Evolutionary conservation across 2,797 vertebrate genomes (phyloP), one percentile per base, ranked within the genome.

Genomic region (Protonibea diacanthus): DNA sequence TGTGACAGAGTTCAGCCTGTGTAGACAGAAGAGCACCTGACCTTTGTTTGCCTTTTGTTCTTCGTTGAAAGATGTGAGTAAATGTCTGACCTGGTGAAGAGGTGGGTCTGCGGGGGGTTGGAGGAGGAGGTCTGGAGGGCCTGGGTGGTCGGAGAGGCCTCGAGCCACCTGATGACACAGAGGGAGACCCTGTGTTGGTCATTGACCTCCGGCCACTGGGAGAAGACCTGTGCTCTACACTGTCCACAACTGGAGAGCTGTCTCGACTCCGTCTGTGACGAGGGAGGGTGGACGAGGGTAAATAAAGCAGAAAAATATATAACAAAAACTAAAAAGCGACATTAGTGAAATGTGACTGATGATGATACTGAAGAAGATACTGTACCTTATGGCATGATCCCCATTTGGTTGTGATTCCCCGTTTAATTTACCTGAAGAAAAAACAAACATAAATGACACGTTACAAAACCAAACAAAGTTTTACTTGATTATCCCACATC

Each of bases 91-190:
- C 95, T 93, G 94, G 94, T 66, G 95, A 95, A n/a, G 95, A 93
- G 0, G 92, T 66, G 15, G 96, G 96, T 93, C 96, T 97, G 75
- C 95, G 96, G 7, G 97, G 97, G 20, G 97, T 97, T 49, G 95
- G 94, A 52, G 94, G 95, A 5, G 97, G 97, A 74, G 98, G 97
- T 90, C 97, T 95, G 48, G 97, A 96, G 52, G 97, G 97, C 80
- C 97, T 94, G 20, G 95, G 91, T 48, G 97, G 96, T 81, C 96
- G 76, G 27, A 91, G 47, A 27, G 93, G 93, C 70, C 72, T 97
- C 72, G 94, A 94, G 70, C 90, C 91, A 5, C 95, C 96, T 82
- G 96, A 96, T 51, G 96, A 96, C 73, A 96, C 93, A 0, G 96
- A 93, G 0, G 97, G 96, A 88, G 97, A 97, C 74, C 94, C 97